Percentiles rank a stretch among this genome's conserved stretches.
Evolutionary conservation across 1,140 invertebrate species (phyloP).

Genomic region (Tenebrio molitor): DNA sequence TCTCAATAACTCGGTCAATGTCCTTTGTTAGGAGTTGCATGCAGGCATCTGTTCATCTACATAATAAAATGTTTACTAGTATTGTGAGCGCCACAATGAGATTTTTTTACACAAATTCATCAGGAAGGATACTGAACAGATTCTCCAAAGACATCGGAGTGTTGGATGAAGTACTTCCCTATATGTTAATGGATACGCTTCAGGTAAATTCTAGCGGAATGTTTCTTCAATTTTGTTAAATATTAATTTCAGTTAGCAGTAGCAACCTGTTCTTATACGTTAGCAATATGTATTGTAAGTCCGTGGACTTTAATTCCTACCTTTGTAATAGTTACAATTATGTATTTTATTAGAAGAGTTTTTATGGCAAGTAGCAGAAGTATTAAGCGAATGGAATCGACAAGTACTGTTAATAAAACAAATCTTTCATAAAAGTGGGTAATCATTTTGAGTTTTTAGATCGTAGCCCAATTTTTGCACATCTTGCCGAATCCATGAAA

Average conservation of each 20-base stretch:
- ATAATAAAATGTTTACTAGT: slow-evolving; percentile 86
- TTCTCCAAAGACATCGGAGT: slow-evolving; percentile 83
- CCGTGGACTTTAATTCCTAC: slow-evolving; percentile 79
- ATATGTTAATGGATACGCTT: slow-evolving; percentile 80
- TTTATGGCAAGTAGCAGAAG: slow-evolving; percentile 76
- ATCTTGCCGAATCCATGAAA: slow-evolving; percentile 68
- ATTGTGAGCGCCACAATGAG: slow-evolving; percentile 85
- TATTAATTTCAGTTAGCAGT: slow-evolving; percentile 55
- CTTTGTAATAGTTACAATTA: slow-evolving; percentile 75
- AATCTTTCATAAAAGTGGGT: no score
- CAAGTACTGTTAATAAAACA: slow-evolving; percentile 63
- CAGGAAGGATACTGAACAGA: slow-evolving; percentile 80
- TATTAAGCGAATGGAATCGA: slow-evolving; percentile 75
- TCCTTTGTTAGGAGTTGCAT: slow-evolving; percentile 83
- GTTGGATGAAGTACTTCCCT: slow-evolving; percentile 86
- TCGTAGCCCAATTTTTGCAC: slow-evolving; percentile 82
- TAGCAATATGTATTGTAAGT: slow-evolving; percentile 80
- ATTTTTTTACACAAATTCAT: slow-evolving; percentile 90
- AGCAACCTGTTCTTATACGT: slow-evolving; percentile 69
- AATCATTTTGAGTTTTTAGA: no score
- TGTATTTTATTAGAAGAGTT: slow-evolving; percentile 70
- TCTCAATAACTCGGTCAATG: slow-evolving; percentile 75
- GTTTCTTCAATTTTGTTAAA: neutral
- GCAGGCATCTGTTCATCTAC: slow-evolving; percentile 72
- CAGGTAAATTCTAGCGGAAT: slow-evolving; percentile 66